phyloP scores from a whole-genome alignment of 2,797 vertebrate species.

The Protonibea diacanthus region DNA sequence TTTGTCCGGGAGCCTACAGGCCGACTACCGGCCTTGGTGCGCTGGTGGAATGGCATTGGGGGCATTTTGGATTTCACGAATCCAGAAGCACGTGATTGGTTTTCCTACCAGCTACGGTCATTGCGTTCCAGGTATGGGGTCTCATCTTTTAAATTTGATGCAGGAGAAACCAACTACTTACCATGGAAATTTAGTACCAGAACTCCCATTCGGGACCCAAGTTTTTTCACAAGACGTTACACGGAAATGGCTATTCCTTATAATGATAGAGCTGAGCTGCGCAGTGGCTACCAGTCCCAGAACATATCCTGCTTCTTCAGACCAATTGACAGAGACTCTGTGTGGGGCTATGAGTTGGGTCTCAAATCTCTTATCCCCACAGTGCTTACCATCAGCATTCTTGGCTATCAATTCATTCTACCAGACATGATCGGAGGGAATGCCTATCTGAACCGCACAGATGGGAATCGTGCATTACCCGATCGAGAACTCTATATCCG shows the following conservation, averaged over 20 bases:
- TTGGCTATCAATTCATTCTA: constrained; percentile 93
- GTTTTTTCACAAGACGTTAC: constrained; percentile 93
- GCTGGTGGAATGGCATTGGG: constrained; percentile 96
- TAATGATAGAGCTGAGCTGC: constrained; percentile 91
- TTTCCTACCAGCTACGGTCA: constrained; percentile 87
- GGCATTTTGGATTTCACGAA: constrained; percentile 96
- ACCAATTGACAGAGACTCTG: constrained; percentile 95
- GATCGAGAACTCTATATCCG: constrained; percentile 96
- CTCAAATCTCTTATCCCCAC: constrained; percentile 96
- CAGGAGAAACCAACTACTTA: constrained; percentile 94
- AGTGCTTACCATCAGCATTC: constrained; percentile 89
- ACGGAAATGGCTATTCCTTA: constrained; percentile 93
- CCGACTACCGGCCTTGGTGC: constrained; percentile 90
- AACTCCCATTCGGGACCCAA: constrained; percentile 89
- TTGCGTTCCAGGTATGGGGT: constrained; percentile 90
- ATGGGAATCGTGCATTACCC: constrained; percentile 82
- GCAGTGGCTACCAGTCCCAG: constrained; percentile 93
- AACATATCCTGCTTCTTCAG: constrained; percentile 98
- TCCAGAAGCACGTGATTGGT: constrained; percentile 92
- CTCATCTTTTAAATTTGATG: constrained; percentile 96
- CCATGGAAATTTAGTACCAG: constrained; percentile 92
- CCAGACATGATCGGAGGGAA: constrained; percentile 96
- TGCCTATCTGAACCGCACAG: constrained; percentile 84
- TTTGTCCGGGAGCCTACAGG: constrained; percentile 91
- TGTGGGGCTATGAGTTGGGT: constrained; percentile 97